Conservation (phyloP, 1,140 invertebrate species). For the Cataglyphis hispanica region DNA sequence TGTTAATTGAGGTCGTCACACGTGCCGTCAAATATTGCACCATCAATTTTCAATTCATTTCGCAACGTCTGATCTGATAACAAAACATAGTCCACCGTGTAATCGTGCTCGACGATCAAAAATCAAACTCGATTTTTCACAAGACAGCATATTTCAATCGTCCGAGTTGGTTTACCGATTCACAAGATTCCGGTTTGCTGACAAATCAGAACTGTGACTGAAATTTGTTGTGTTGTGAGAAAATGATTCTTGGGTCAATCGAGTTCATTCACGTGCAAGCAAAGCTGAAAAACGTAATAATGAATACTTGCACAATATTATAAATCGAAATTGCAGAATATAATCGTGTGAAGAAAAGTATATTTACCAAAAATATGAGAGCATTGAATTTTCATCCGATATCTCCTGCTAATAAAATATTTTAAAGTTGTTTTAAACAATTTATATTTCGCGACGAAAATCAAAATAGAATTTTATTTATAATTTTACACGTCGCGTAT, state of each 20-base stretch:
- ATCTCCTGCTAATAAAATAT: neutral
- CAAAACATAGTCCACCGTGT: neutral
- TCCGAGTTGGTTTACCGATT: neutral
- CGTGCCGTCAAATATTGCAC: slow-evolving; percentile 17
- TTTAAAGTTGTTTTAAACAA: neutral
- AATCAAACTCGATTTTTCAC: slow-evolving; percentile 12
- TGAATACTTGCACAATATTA: neutral
- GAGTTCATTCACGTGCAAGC: slow-evolving; percentile 12
- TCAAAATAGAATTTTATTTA: too few species aligned
- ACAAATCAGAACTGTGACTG: slow-evolving; percentile 7
- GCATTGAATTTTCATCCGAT: neutral
- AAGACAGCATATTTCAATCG: slow-evolving; percentile 29
- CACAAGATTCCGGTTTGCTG: slow-evolving; percentile 50
- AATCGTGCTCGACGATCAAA: neutral
- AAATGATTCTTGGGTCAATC: slow-evolving; percentile 24
- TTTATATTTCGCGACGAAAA: too few species aligned
- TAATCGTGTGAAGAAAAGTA: neutral
- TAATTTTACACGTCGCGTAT: too few species aligned
- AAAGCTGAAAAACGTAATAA: neutral
- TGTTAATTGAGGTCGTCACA: neutral
- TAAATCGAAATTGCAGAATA: neutral
- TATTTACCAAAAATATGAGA: neutral
- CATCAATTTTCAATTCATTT: slow-evolving; percentile 17
- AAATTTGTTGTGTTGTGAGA: slow-evolving; percentile 32
- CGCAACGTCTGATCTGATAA: slow-evolving; percentile 3